Evolutionary conservation across 1,140 invertebrate species (phyloP).

Genomic region (Euschistus heros): DNA sequence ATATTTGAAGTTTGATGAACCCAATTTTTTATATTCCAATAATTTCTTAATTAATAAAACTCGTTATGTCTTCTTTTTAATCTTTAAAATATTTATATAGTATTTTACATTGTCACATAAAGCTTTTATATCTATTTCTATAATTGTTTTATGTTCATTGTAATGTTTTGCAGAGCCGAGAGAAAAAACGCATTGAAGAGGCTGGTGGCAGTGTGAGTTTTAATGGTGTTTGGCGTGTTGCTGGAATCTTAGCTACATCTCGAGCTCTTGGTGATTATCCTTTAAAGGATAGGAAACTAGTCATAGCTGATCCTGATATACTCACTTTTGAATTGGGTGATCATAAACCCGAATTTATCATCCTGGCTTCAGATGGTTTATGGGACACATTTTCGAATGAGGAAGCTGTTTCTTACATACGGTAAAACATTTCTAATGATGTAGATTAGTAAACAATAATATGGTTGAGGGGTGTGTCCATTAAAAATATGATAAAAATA

Average conservation of each 20-base stretch:
- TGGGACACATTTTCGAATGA: conserved; percentile 94
- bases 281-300: conserved; percentile 82
- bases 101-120: background rate
- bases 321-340: conserved; percentile 80
- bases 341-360: conserved; percentile 76
- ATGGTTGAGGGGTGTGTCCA: no score
- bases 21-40: no score
- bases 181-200: conserved; percentile 77
- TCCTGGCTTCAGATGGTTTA: conserved; percentile 87
- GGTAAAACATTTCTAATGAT: conserved; percentile 15
- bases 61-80: no score
- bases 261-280: conserved; percentile 90
- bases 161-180: conserved; percentile 52
- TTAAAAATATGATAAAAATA: no score
- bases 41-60: no score
- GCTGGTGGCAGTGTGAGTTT: conserved; percentile 89
- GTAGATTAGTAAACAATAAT: no score
- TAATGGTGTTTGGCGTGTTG: conserved; percentile 92
- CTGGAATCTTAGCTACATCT: conserved; percentile 89
- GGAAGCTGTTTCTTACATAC: conserved; percentile 80
- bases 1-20: no score
- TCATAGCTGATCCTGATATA: conserved; percentile 92
- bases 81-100: background rate
- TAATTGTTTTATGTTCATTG: background rate
- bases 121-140: background rate